phyloP scores from a whole-genome alignment of 2,888 invertebrate genomes.

The Hedya salicella region DNA sequence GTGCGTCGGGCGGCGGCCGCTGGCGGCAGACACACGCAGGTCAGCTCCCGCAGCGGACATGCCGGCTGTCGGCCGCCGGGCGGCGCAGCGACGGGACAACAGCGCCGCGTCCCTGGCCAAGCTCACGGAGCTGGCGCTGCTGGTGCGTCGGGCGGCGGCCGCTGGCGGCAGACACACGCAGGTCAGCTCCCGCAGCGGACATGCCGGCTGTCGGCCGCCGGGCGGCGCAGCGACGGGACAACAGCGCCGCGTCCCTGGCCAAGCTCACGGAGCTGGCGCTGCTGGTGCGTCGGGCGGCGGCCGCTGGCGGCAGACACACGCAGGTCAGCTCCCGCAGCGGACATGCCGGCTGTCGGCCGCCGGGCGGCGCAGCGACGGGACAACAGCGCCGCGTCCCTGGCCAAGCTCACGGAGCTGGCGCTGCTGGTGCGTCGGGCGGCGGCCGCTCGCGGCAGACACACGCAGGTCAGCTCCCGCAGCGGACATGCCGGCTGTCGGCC shows the following conservation, averaged over 20 bases:
- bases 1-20: slow-evolving; percentile 85
- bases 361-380: too few species aligned
- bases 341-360: too few species aligned
- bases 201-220: slow-evolving; percentile 89
- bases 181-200: slow-evolving; percentile 87
- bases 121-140: slow-evolving; percentile 80
- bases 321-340: too few species aligned
- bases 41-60: slow-evolving; percentile 67
- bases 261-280: too few species aligned
- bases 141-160: slow-evolving; percentile 90
- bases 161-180: slow-evolving; percentile 66
- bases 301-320: not conserved
- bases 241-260: too few species aligned
- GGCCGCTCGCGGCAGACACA: slow-evolving; percentile 74
- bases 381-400: too few species aligned
- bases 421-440: slow-evolving; percentile 91
- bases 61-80: slow-evolving; percentile 90
- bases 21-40: not conserved
- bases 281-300: slow-evolving; percentile 87
- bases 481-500: slow-evolving; percentile 82
- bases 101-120: too few species aligned
- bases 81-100: too few species aligned
- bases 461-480: not conserved
- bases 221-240: slow-evolving; percentile 47
- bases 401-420: slow-evolving; percentile 63